Evolutionary conservation across 2,797 vertebrate genomes (phyloP), one percentile per base, ranked within the genome.

Genomic region (Malurus leucopterus): DNA sequence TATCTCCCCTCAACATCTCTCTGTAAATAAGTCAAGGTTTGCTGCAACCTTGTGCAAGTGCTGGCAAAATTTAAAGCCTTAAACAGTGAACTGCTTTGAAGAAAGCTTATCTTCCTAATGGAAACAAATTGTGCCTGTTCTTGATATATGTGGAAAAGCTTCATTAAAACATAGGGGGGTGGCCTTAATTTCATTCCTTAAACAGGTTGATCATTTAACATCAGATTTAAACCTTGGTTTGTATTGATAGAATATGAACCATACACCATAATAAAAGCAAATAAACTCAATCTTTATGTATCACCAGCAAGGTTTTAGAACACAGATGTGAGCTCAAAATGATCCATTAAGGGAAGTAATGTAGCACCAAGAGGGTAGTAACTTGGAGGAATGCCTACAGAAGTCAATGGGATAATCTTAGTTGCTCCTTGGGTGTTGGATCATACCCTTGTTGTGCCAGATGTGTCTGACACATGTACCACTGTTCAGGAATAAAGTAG

Each of bases 21-120:
- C 96, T 95, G 97, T 97, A 98, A 97, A 98, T 97, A 98, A 98
- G 98, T 98, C 98, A 98, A 98, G 98, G 97, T 98, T 98, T 98
- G 96, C 88, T 95, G 91, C 91, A 96, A 93, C 91, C 94, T 96
- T 96, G 91, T 93, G 93, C 93, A 96, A 97, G 92, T 94, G 91
- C 96, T 97, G 96, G 95, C 97, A 97, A 97, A 97, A 97, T 98
- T 97, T 95, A 96, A 97, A 97, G 88, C 96, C 97, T 98, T 98
- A 97, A 98, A 97, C 93, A 95, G 96, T 95, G 94, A 96, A 95
- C 95, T 95, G 96, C 97, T 97, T 98, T 90, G 93, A 96, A 97
- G 96, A 91, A 93, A 91, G 53, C 75, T 88, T 95, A 76, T 95
- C 89, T 89, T 95, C 86, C 78, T 92, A 94, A 94, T 93, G 92